Percentiles rank a stretch among this genome's conserved stretches.
Evolutionary conservation across 2,113 vertebrate species (phyloP).

Genomic region (Lagopus leucura): DNA sequence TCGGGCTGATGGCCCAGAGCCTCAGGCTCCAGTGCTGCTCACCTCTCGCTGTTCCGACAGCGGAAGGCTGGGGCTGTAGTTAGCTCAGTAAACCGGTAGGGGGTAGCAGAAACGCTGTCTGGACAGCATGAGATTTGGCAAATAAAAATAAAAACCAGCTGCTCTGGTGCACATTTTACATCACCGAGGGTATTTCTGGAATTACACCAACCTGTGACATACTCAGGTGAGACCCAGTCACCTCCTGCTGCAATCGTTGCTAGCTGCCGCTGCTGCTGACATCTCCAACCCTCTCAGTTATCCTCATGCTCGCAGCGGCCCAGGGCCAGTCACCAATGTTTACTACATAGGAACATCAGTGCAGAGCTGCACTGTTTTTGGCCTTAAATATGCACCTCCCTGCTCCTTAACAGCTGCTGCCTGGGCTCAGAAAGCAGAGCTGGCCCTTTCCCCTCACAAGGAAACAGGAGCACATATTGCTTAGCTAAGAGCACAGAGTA

Average conservation of each 20-base stretch:
- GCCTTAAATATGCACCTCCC: neutral
- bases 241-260: neutral
- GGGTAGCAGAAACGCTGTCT: constrained; percentile 50
- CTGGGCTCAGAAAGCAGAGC: neutral
- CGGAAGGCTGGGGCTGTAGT: constrained; percentile 25
- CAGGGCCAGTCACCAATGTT: neutral
- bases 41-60: neutral
- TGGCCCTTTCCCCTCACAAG: neutral
- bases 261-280: constrained; percentile 28
- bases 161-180: neutral
- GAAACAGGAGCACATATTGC: neutral
- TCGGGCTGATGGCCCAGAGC: constrained; percentile 46
- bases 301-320: neutral
- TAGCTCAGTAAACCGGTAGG: constrained; percentile 5
- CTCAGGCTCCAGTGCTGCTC: constrained; percentile 59
- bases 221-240: neutral
- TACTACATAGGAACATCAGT: neutral
- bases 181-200: neutral
- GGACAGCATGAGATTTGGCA: constrained; percentile 10
- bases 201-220: neutral
- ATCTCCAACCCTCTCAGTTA: neutral
- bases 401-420: neutral
- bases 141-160: neutral
- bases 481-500: constrained; percentile 32
- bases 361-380: neutral